Percentiles rank a stretch among this genome's conserved stretches.
Evolutionary conservation across 2,888 invertebrate species (phyloP).

Genomic region (Drosophila yooni): DNA sequence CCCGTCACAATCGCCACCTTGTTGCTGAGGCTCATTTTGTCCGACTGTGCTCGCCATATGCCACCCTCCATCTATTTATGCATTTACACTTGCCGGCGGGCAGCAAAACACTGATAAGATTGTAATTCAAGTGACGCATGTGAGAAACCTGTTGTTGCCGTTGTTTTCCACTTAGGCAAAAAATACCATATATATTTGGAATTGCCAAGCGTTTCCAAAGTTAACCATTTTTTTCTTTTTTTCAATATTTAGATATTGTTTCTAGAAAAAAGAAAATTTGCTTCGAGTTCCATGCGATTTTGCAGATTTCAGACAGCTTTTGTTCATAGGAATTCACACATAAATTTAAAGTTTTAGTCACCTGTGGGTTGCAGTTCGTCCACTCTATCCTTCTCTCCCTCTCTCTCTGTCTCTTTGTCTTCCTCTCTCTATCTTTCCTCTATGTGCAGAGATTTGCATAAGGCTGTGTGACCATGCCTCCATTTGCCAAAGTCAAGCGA

Average conservation of each 20-base stretch:
- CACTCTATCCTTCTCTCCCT: not conserved
- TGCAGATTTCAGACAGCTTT: not conserved
- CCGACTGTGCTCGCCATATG: constrained; percentile 33
- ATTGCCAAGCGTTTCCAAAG: not conserved
- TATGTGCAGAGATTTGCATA: not conserved
- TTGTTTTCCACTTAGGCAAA: not conserved
- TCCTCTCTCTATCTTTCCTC: not conserved
- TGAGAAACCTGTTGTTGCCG: constrained; percentile 11
- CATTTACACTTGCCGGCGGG: not conserved
- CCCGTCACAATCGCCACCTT: constrained; percentile 88
- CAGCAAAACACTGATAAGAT: constrained; percentile 44
- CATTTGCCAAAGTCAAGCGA: constrained; percentile 49
- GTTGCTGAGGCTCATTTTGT: constrained; percentile 75
- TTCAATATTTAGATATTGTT: not conserved
- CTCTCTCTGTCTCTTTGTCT: too few species aligned
- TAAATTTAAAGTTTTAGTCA: not conserved
- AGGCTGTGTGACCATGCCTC: constrained; percentile 8
- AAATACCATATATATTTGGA: not conserved
- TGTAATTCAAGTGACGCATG: constrained; percentile 17
- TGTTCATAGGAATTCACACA: not conserved
- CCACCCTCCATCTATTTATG: constrained; percentile 37
- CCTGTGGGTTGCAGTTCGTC: not conserved
- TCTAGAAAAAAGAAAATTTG: not conserved
- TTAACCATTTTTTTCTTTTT: not conserved
- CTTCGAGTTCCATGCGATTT: not conserved